These are phyloP conservation scores for Hirudinaria manillensis DNA, from an alignment of 2,888 invertebrate species.

Conservation along the genomic window DNA sequence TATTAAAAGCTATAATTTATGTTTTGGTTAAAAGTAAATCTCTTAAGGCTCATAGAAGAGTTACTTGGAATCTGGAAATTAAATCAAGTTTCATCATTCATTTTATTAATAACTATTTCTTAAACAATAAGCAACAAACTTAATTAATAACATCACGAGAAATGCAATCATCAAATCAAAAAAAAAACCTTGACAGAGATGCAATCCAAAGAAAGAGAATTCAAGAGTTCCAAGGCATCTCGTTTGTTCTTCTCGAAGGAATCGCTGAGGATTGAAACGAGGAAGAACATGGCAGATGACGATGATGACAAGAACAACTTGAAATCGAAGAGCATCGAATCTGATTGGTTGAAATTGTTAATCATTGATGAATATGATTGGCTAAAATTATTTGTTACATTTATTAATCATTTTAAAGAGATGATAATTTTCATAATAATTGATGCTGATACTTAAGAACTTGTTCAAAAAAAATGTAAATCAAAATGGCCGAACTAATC, in stretches of 20 bases:
- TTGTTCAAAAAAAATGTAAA: background rate
- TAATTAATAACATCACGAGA: background rate
- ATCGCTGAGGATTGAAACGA: conserved; percentile 40
- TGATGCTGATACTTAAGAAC: no score
- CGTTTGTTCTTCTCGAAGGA: conserved; percentile 51
- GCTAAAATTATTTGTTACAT: background rate
- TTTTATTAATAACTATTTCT: no score
- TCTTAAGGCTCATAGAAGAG: background rate
- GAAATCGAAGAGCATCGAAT: background rate
- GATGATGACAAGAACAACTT: background rate
- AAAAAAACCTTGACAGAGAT: background rate
- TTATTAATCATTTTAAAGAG: no score
- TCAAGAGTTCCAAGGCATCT: conserved; percentile 42
- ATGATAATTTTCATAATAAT: no score
- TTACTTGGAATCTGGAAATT: no score
- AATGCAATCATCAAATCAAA: background rate
- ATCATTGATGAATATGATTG: background rate
- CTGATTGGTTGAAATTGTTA: background rate
- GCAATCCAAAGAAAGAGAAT: conserved; percentile 11
- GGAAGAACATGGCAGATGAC: background rate
- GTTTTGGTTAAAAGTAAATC: background rate
- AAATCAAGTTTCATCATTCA: no score
- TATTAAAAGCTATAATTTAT: background rate
- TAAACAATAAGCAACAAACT: no score
- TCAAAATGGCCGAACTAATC: background rate